Base-by-base conservation (phyloP, 2,797 vertebrate species). In the Phrynocephalus forsythii region DNA sequence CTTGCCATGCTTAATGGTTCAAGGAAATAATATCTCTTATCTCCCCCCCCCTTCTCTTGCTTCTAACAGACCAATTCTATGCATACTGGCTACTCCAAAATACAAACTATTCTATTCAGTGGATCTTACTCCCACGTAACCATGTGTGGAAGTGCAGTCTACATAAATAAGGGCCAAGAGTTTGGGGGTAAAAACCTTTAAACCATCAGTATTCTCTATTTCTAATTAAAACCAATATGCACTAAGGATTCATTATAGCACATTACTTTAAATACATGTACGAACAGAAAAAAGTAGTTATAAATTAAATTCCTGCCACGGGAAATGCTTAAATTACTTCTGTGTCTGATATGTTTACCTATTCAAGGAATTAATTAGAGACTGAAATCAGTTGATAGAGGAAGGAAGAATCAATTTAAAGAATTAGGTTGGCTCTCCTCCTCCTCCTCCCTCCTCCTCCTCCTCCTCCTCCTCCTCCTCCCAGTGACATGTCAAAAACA, bases 241-340 rank as follows among this genome's bases (percentile, higher is more conserved):
- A 83, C 13, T 68, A 87, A 78, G 24, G 78, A 87, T 30, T 60
- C 50, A 87, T 72, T 84, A 66, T 44, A 80, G 38, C 26, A n/a
- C 82, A 48, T 1, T 3, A 11, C 10, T 73, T 81, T 50, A 50
- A 26, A 73, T 84, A 79, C 66, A 0, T 44, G 18, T 4, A 56
- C 33, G 26, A 33, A 79, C 38, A 68, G 16, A 84, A 72, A 44
- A 87, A 20, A 48, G 56, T 20, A 50, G 16, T 63, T 60, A 50
- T 44, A 15, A 15, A 33, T 63, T 78, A 56, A 83, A 9, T 33
- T 33, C 20, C 75, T 44, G 73, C 69, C 22, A 6, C 24, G 16
- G 52, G 69, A 79, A 79, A 16, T 80, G 50, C 24, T 48, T 86
- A 73, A 81, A 86, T 81, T 81, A 63, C 73, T 81, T 81, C 16